Evolutionary conservation across 2,113 vertebrate species (phyloP).

Genomic region (Takifugu bimaculatus): DNA sequence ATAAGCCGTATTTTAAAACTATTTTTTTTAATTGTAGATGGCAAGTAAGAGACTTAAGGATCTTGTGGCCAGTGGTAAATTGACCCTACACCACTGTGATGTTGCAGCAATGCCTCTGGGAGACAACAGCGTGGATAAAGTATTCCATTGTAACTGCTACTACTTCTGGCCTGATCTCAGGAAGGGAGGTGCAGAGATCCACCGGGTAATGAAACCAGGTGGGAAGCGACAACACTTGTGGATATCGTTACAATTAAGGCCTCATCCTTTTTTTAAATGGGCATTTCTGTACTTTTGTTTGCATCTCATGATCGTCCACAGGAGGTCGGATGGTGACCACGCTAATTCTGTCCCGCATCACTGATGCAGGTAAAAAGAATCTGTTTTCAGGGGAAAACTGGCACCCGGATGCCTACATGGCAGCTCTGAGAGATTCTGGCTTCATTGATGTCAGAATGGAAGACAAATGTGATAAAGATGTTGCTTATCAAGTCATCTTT

Average conservation of each 20-base stretch:
- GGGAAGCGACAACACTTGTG: background rate
- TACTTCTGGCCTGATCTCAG: constrained; percentile 76
- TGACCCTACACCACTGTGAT: constrained; percentile 60
- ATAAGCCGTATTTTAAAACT: background rate
- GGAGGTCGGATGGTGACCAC: constrained; percentile 69
- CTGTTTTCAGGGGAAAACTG: constrained; percentile 56
- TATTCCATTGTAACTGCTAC: constrained; percentile 78
- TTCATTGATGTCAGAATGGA: constrained; percentile 70
- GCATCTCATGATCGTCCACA: constrained; percentile 16
- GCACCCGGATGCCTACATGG: constrained; percentile 68
- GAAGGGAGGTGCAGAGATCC: constrained; percentile 56
- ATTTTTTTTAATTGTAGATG: constrained; percentile 25
- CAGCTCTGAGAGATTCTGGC: constrained; percentile 60
- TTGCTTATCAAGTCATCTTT: constrained; percentile 67
- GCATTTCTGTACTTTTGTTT: background rate
- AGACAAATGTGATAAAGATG: constrained; percentile 27
- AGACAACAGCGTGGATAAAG: constrained; percentile 67
- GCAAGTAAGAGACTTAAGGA: constrained; percentile 54
- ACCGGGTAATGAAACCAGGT: constrained; percentile 76
- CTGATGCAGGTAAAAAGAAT: constrained; percentile 17
- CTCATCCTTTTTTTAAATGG: background rate
- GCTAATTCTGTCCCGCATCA: constrained; percentile 34
- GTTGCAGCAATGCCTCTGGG: constrained; percentile 64
- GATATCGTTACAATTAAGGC: background rate
- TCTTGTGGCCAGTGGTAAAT: constrained; percentile 55